Conservation (phyloP, 2,113 vertebrate species). For the Pelodiscus sinensis region DNA sequence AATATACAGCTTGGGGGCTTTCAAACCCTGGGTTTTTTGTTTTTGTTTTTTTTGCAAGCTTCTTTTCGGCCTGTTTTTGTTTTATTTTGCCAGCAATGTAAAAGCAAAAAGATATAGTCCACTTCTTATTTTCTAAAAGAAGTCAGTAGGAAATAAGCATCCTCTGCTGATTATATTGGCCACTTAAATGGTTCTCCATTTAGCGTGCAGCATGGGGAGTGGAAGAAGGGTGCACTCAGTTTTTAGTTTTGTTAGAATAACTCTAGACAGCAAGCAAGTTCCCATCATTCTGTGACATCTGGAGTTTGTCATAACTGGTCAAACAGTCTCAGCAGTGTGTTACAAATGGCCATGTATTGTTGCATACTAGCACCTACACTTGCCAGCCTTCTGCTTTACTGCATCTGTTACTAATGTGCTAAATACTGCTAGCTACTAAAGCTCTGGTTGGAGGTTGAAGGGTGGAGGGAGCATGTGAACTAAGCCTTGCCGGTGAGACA, state of each 20-base stretch:
- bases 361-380: background rate
- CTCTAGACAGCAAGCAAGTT: fast-evolving
- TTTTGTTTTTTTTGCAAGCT: background rate
- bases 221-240: fast-evolving
- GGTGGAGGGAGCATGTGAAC: background rate
- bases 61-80: background rate
- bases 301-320: background rate
- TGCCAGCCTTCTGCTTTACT: conserved; percentile 24
- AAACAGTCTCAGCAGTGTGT: background rate
- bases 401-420: conserved; percentile 21
- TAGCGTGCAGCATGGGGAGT: background rate
- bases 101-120: background rate
- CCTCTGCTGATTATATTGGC: conserved; percentile 1
- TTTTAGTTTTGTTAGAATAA: background rate
- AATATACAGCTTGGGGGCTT: background rate
- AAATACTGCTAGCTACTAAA: conserved; percentile 18
- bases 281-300: background rate
- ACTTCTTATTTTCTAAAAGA: background rate
- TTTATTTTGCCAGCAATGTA: background rate
- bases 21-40: fast-evolving
- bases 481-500: background rate
- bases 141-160: background rate
- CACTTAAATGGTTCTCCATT: background rate
- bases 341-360: background rate
- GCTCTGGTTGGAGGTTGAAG: background rate